phyloP scores from a whole-genome alignment of 2,888 invertebrate genomes.

The Beris chalybata region DNA sequence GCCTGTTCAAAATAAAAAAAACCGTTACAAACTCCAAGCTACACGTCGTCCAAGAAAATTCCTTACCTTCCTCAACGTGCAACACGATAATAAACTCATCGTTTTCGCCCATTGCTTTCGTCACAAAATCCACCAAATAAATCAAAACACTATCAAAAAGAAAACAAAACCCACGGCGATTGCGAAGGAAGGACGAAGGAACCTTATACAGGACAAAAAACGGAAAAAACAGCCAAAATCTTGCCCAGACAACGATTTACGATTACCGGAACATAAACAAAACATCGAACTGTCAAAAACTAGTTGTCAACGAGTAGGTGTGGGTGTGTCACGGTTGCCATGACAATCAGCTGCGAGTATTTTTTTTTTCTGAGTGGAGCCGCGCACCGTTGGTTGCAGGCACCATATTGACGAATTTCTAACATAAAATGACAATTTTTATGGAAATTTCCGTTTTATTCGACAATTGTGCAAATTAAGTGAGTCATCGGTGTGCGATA shows the following conservation, averaged over 20 bases:
- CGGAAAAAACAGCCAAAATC: conserved; percentile 1
- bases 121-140: conserved; percentile 1
- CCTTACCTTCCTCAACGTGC: conserved; percentile 51
- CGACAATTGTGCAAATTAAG: no score
- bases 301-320: neutral
- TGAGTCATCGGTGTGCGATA: no score
- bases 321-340: conserved; percentile 17
- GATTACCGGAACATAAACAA: neutral
- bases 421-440: neutral
- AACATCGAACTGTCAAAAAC: neutral
- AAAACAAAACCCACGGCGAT: neutral
- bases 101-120: conserved; percentile 33
- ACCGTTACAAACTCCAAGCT: no score
- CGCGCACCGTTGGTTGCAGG: neutral
- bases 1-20: conserved; percentile 52
- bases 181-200: neutral
- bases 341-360: neutral
- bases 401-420: neutral
- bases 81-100: conserved; percentile 49
- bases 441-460: no score
- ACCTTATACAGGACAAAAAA: neutral
- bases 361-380: neutral
- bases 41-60: neutral
- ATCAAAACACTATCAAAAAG: neutral
- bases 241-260: neutral